Conservation (phyloP, 2,113 vertebrate genomes). For the Oriolus oriolus region DNA sequence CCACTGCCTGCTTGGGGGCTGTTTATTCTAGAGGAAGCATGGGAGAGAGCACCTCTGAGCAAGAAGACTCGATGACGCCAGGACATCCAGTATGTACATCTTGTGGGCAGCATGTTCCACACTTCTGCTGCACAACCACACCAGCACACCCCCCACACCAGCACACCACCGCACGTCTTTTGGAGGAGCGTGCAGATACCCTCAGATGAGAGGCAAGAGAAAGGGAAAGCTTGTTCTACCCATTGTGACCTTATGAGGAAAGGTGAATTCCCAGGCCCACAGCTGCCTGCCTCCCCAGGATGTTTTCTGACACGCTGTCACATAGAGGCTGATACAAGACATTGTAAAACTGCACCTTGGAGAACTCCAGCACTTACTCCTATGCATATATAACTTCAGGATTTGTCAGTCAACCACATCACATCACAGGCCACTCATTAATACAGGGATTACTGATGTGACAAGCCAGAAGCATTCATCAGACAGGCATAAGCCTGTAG, state of each 20-base stretch:
- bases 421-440: background rate
- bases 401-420: conserved; percentile 24
- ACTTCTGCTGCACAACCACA: background rate
- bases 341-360: background rate
- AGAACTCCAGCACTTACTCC: background rate
- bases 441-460: conserved; percentile 14
- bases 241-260: background rate
- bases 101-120: background rate
- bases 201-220: background rate
- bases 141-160: background rate
- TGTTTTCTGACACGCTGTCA: background rate
- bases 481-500: background rate
- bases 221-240: background rate
- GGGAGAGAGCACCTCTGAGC: background rate
- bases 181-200: background rate
- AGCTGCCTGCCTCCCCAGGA: background rate
- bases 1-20: background rate
- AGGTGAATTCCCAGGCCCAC: background rate
- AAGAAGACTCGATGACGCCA: background rate
- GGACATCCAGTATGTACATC: fast-evolving
- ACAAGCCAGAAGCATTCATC: conserved; percentile 39
- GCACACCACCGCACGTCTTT: background rate
- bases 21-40: background rate
- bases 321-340: background rate
- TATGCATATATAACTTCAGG: background rate